Evolutionary conservation across 1,140 invertebrate species (phyloP).

Genomic region (Apis mellifera): Amel_HAv3.1 CM009931.2:7882001-7882500

Average conservation of each 20-base stretch:
- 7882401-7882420: neutral
- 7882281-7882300: slow-evolving; percentile 71
- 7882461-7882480: neutral
- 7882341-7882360: slow-evolving; percentile 60
- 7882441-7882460: slow-evolving; percentile 22
- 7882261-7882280: slow-evolving; percentile 62
- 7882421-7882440: neutral
- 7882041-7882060: slow-evolving; percentile 67
- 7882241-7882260: slow-evolving; percentile 41
- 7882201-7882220: no score
- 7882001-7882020: slow-evolving; percentile 69
- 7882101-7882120: slow-evolving; percentile 74
- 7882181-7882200: no score
- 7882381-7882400: slow-evolving; percentile 53
- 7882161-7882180: slow-evolving; percentile 51
- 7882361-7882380: slow-evolving; percentile 28
- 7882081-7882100: slow-evolving; percentile 67
- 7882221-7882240: neutral
- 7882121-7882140: slow-evolving; percentile 75
- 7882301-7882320: slow-evolving; percentile 58
- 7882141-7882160: slow-evolving; percentile 74
- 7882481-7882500: neutral
- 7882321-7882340: slow-evolving; percentile 41
- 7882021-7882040: slow-evolving; percentile 73
- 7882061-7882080: slow-evolving; percentile 74